Evolutionary conservation across 2,113 vertebrate species (phyloP).

Genomic region (Phoxinus phoxinus): DNA sequence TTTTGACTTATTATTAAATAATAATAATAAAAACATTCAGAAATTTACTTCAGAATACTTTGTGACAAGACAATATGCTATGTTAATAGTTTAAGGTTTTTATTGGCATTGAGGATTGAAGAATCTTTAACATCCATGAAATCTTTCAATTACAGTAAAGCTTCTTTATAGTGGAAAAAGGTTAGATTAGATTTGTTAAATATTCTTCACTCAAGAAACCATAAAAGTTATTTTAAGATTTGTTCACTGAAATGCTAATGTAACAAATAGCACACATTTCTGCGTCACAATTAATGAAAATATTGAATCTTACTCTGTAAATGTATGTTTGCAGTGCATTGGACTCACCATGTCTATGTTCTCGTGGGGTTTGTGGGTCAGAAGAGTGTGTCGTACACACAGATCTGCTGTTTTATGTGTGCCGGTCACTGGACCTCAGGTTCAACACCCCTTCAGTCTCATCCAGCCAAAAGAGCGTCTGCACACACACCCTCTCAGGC

Average conservation of each 20-base stretch:
- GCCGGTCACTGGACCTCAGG: slow-evolving; percentile 71
- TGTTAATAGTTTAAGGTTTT: no score
- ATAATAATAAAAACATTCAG: not conserved
- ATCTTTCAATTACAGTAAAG: no score
- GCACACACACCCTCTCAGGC: not conserved
- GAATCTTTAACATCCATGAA: no score
- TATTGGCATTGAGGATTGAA: no score
- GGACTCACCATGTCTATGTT: slow-evolving; percentile 75
- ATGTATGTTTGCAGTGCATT: not conserved
- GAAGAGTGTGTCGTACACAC: slow-evolving; percentile 47
- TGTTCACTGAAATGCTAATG: not conserved
- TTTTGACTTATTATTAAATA: no score
- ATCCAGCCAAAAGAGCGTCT: slow-evolving; percentile 8
- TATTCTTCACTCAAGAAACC: no score
- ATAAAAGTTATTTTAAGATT: no score
- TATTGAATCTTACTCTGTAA: not conserved
- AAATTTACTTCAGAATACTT: not conserved
- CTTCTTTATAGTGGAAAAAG: no score
- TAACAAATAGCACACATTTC: not conserved
- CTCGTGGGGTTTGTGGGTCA: slow-evolving; percentile 48
- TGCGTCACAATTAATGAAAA: not conserved
- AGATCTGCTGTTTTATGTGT: slow-evolving; percentile 58
- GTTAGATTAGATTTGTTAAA: no score
- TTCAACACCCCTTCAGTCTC: slow-evolving; percentile 72
- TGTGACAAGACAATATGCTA: not conserved